These are phyloP conservation scores for Oscheius onirici DNA, from an alignment of 2,888 invertebrate species.

Conservation along the genomic window DNA sequence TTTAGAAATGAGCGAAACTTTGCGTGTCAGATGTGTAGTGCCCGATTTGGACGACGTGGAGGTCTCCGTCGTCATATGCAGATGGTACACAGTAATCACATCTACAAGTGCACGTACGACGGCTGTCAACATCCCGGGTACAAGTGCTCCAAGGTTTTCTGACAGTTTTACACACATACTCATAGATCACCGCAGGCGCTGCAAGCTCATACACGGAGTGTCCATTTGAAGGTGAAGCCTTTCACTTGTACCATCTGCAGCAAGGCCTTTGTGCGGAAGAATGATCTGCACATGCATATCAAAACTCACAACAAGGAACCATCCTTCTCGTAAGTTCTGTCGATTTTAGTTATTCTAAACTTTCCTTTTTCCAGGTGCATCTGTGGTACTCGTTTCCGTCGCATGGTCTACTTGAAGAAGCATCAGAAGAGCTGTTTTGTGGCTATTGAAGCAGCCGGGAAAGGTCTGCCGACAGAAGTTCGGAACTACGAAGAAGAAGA, in stretches of 20 bases:
- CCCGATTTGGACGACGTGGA: slow-evolving; percentile 19
- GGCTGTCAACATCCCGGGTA: slow-evolving; percentile 53
- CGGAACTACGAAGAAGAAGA: slow-evolving; percentile 17
- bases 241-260: slow-evolving; percentile 35
- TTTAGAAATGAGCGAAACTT: slow-evolving; percentile 30
- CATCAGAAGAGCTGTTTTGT: slow-evolving; percentile 34
- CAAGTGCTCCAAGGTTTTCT: slow-evolving; percentile 47
- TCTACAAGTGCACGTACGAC: slow-evolving; percentile 42
- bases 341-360: neutral
- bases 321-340: slow-evolving; percentile 18
- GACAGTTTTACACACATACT: neutral
- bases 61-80: slow-evolving; percentile 78
- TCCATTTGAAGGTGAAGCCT: slow-evolving; percentile 46
- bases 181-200: slow-evolving; percentile 38
- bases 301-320: slow-evolving; percentile 35
- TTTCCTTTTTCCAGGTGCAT: slow-evolving; percentile 27
- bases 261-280: slow-evolving; percentile 41
- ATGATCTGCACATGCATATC: slow-evolving; percentile 47
- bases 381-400: slow-evolving; percentile 40
- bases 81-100: slow-evolving; percentile 74
- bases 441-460: neutral
- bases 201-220: slow-evolving; percentile 46
- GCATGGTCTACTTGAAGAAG: slow-evolving; percentile 40
- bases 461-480: slow-evolving; percentile 2
- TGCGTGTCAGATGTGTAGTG: slow-evolving; percentile 28